Percentiles rank a stretch among this genome's conserved stretches.
phyloP scores from a whole-genome alignment of 2,113 vertebrate genomes.

The Chloroceryle aenea region DNA sequence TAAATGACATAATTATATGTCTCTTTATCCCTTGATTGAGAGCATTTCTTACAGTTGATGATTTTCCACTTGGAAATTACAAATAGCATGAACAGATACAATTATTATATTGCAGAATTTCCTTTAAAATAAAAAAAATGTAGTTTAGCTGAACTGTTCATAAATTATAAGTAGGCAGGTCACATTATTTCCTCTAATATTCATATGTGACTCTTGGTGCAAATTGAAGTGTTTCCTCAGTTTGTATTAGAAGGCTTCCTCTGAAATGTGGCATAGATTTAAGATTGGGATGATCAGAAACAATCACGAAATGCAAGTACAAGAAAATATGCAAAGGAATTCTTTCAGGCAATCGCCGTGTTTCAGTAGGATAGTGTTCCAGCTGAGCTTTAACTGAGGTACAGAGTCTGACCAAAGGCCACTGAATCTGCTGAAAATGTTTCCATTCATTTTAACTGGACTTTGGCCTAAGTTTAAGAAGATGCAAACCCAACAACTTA shows the following conservation, averaged over 20 bases:
- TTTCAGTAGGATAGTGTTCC: not conserved
- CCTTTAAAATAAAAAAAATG: slow-evolving; percentile 3
- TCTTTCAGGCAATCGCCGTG: not conserved
- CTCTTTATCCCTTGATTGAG: slow-evolving; percentile 77
- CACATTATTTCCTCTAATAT: not conserved
- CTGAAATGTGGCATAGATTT: not conserved
- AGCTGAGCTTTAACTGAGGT: not conserved
- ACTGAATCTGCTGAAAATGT: not conserved
- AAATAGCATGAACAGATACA: slow-evolving; percentile 48
- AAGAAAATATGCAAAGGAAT: not conserved
- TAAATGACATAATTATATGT: slow-evolving; percentile 76
- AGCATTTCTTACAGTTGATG: slow-evolving; percentile 72
- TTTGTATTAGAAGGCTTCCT: not conserved
- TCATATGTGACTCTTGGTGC: not conserved
- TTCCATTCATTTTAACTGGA: not conserved
- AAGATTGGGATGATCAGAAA: not conserved
- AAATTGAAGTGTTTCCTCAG: not conserved
- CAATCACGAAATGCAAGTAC: not conserved
- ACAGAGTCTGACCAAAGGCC: not conserved
- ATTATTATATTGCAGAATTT: slow-evolving; percentile 1
- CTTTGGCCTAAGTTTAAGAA: not conserved
- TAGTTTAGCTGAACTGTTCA: not conserved
- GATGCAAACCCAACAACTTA: not conserved
- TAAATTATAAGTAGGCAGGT: not conserved
- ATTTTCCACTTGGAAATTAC: slow-evolving; percentile 66